Evolutionary conservation across 2,888 invertebrate species (phyloP).

Genomic region (Drosophila recens): DNA sequence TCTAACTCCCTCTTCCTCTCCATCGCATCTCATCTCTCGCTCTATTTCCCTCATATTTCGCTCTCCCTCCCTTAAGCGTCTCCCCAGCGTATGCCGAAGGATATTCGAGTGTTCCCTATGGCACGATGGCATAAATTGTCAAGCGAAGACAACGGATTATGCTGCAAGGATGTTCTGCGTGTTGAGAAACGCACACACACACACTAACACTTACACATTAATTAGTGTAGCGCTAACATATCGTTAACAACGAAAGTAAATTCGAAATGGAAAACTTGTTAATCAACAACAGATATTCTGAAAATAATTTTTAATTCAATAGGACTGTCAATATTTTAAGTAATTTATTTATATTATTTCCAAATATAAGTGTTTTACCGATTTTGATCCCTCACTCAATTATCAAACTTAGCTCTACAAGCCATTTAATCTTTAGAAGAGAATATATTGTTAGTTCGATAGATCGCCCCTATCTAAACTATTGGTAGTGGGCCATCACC

Average conservation of each 20-base stretch:
- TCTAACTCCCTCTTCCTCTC: neutral
- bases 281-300: neutral
- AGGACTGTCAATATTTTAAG: too few species aligned
- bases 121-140: conserved; percentile 67
- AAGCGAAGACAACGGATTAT: conserved; percentile 72
- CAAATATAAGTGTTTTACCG: too few species aligned
- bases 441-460: neutral
- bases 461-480: neutral
- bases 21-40: neutral
- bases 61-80: neutral
- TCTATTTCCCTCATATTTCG: neutral
- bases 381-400: too few species aligned
- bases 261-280: neutral
- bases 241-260: conserved; percentile 31
- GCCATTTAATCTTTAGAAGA: neutral
- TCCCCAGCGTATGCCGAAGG: conserved; percentile 37
- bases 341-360: too few species aligned
- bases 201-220: neutral
- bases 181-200: conserved; percentile 4
- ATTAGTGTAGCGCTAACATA: conserved; percentile 17
- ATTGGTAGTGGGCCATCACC: neutral
- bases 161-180: conserved; percentile 28
- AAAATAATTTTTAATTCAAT: too few species aligned
- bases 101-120: conserved; percentile 28
- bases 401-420: too few species aligned